These are phyloP conservation scores for Hirtodrosophila confusa DNA, from an alignment of 2,888 invertebrate species.

Conservation along the genomic window DNA sequence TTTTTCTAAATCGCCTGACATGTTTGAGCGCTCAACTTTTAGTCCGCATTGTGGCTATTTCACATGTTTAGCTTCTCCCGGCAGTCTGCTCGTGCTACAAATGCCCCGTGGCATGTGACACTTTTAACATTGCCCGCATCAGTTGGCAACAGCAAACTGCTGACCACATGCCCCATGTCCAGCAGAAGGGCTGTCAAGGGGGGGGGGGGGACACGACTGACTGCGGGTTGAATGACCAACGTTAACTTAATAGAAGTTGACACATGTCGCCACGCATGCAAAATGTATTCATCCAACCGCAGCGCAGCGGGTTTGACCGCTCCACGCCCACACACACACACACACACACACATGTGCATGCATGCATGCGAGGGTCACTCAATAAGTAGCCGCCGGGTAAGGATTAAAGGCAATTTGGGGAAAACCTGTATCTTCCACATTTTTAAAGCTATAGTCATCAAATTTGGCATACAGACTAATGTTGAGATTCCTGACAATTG, in stretches of 20 bases:
- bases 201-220: slow-evolving; percentile 18
- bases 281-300: slow-evolving; percentile 78
- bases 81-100: neutral
- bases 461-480: too few species aligned
- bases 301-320: slow-evolving; percentile 41
- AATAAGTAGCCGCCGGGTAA: too few species aligned
- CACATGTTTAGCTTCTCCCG: neutral
- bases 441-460: too few species aligned
- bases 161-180: slow-evolving; percentile 59
- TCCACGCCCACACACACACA: slow-evolving; percentile 10
- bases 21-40: slow-evolving; percentile 17
- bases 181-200: neutral
- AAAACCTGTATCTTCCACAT: too few species aligned
- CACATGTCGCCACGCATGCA: slow-evolving; percentile 81
- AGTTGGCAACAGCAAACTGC: slow-evolving; percentile 38
- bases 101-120: slow-evolving; percentile 34
- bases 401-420: too few species aligned
- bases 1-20: slow-evolving; percentile 31
- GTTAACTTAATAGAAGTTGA: slow-evolving; percentile 79
- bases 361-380: too few species aligned
- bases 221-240: slow-evolving; percentile 74
- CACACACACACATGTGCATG: neutral
- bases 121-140: slow-evolving; percentile 36
- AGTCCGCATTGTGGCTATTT: slow-evolving; percentile 31
- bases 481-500: too few species aligned